Conservation (phyloP, 2,113 vertebrate species). For the Hyaena hyaena region DNA sequence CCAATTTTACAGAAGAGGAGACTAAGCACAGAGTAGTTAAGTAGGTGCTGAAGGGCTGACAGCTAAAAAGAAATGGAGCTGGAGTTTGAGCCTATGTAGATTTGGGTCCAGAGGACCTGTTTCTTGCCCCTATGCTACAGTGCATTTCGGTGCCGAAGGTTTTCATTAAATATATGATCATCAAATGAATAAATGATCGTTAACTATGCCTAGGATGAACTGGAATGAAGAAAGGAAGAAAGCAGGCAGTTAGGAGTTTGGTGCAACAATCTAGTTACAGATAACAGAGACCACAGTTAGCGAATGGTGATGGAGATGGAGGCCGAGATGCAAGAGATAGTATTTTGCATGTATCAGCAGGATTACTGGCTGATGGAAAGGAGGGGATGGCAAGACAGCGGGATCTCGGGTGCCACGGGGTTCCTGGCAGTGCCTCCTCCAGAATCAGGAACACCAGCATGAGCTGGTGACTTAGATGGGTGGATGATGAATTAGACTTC, state of each 20-base stretch:
- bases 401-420: background rate
- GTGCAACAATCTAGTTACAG: constrained; percentile 5
- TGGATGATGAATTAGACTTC: constrained; percentile 42
- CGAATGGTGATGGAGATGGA: background rate
- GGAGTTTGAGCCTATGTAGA: background rate
- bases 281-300: background rate
- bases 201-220: background rate
- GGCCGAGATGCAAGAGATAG: background rate
- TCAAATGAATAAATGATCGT: background rate
- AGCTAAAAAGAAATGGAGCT: background rate
- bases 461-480: background rate
- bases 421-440: constrained; percentile 34
- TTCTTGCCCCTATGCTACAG: background rate
- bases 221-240: background rate
- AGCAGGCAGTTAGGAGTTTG: background rate
- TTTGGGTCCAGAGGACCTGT: background rate
- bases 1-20: background rate
- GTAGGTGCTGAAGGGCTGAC: background rate
- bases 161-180: background rate
- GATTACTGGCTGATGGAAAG: background rate
- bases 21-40: background rate
- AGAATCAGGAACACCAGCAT: background rate
- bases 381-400: background rate
- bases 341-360: background rate
- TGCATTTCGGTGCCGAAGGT: background rate